Percentiles rank a stretch among this genome's conserved stretches.
Conservation (phyloP, 2,797 vertebrate genomes). For the Calcarius lapponicus region DNA sequence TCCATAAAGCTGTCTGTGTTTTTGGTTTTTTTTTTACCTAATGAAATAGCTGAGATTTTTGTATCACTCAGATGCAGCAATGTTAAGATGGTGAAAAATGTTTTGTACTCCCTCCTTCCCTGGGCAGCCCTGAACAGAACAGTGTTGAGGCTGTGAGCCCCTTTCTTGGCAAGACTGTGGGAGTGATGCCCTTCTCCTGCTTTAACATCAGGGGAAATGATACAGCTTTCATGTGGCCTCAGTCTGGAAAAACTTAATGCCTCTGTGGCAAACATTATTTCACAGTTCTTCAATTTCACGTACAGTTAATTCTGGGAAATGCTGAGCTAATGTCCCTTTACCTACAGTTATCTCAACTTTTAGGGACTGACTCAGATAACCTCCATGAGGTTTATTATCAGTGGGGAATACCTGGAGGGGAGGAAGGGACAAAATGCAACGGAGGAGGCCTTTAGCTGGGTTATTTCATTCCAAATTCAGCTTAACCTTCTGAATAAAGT, state of each 20-base stretch:
- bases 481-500: neutral
- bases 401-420: neutral
- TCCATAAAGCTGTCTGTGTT: neutral
- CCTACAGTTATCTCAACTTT: neutral
- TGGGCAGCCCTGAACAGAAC: neutral
- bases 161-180: neutral
- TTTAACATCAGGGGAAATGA: neutral
- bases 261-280: neutral
- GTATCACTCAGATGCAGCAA: neutral
- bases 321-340: neutral
- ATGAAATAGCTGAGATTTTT: neutral
- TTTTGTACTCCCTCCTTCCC: neutral
- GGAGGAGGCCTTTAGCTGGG: neutral
- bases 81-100: neutral
- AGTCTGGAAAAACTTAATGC: neutral
- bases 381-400: neutral
- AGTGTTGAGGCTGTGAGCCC: neutral
- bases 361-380: neutral
- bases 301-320: neutral
- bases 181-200: neutral
- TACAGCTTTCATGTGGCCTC: neutral
- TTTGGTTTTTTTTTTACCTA: neutral
- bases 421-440: neutral
- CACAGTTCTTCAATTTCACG: neutral
- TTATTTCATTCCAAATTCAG: neutral